phyloP scores from a whole-genome alignment of 2,888 invertebrate species.

The Tiliacea citrago region DNA sequence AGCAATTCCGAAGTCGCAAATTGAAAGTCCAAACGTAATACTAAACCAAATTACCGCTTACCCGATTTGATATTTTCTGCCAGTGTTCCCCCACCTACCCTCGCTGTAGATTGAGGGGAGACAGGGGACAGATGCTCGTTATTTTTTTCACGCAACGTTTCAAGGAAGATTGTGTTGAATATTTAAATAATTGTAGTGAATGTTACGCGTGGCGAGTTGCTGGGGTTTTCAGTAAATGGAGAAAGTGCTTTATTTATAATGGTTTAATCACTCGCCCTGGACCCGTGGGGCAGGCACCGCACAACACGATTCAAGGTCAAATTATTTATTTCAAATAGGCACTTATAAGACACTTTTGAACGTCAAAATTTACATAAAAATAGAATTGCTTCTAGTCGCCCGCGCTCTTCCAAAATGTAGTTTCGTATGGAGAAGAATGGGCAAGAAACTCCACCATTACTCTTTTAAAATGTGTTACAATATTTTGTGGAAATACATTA shows the following conservation, averaged over 20 bases:
- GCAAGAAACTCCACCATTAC: no score
- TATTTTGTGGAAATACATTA: no score
- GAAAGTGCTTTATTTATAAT: background rate
- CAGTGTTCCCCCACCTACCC: conserved; percentile 47
- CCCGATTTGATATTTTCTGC: conserved; percentile 65
- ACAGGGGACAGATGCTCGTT: conserved; percentile 67
- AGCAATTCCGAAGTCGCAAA: conserved; percentile 61
- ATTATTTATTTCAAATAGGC: no score
- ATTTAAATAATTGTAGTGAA: conserved; percentile 60
- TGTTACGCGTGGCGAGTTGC: conserved; percentile 15
- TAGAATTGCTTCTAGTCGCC: no score
- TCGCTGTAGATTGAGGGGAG: conserved; percentile 59
- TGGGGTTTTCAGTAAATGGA: background rate
- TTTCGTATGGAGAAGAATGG: no score
- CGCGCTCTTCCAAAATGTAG: no score
- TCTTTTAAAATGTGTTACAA: no score
- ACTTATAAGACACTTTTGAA: no score
- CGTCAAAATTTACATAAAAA: no score
- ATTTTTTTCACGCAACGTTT: conserved; percentile 66
- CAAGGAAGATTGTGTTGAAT: conserved; percentile 61
- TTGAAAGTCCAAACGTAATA: conserved; percentile 67
- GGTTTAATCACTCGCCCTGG: no score
- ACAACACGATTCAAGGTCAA: no score
- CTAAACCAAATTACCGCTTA: conserved; percentile 60
- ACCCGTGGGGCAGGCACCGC: no score